These are phyloP conservation scores for Gymnoscelis rufifasciata DNA, from an alignment of 2,888 invertebrate genomes.

Conservation along the genomic window DNA sequence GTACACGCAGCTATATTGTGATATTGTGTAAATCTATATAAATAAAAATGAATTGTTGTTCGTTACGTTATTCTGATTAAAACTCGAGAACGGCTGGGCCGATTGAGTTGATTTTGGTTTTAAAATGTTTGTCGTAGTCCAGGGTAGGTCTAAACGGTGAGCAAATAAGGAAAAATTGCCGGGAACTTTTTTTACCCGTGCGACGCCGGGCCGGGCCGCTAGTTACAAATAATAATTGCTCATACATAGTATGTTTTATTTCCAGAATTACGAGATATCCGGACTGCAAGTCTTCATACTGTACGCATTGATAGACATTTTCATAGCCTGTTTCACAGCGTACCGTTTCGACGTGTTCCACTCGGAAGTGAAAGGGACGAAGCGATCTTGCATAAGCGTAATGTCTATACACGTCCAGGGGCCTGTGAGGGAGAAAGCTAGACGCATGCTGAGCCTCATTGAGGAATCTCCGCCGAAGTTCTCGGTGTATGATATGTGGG, in stretches of 20 bases:
- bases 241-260: neutral
- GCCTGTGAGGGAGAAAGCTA: slow-evolving; percentile 50
- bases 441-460: slow-evolving; percentile 49
- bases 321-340: slow-evolving; percentile 37
- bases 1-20: no score
- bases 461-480: slow-evolving; percentile 48
- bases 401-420: slow-evolving; percentile 47
- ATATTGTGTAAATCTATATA: no score
- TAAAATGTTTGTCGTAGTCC: no score
- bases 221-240: no score
- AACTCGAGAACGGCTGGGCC: no score
- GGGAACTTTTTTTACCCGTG: no score
- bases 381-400: slow-evolving; percentile 44
- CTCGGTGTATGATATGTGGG: slow-evolving; percentile 45
- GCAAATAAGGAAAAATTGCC: no score
- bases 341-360: slow-evolving; percentile 44
- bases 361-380: slow-evolving; percentile 48
- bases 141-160: no score
- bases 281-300: slow-evolving; percentile 1
- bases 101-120: no score
- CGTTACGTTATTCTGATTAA: no score
- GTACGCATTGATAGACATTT: neutral
- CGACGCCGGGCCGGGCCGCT: no score
- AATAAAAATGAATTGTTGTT: no score
- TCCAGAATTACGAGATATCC: neutral